Conservation (phyloP, 1,140 invertebrate species). For the Lepidurus couesii region DNA sequence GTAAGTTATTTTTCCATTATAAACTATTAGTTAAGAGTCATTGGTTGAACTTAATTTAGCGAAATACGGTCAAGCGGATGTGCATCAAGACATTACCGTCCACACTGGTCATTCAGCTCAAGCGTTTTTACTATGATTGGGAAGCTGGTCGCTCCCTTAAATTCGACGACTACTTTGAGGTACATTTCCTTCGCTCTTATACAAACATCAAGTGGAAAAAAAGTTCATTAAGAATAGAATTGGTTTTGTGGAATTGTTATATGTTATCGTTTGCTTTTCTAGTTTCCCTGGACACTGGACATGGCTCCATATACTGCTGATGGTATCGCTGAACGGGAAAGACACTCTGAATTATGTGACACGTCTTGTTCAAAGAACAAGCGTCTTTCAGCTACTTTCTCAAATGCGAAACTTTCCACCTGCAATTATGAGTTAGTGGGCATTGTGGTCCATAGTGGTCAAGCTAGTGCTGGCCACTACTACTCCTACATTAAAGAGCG, state of each 20-base stretch:
- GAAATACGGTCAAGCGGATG: conserved; percentile 53
- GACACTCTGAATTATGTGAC: conserved; percentile 34
- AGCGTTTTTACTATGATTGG: conserved; percentile 60
- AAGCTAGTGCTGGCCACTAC: conserved; percentile 58
- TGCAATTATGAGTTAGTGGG: conserved; percentile 51
- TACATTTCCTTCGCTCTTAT: conserved; percentile 7
- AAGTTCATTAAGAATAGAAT: background rate
- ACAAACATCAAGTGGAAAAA: background rate
- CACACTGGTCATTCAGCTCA: conserved; percentile 56
- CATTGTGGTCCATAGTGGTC: conserved; percentile 58
- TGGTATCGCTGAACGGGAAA: conserved; percentile 50
- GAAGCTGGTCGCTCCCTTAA: conserved; percentile 56
- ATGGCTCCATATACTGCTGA: conserved; percentile 58
- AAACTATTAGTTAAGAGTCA: background rate
- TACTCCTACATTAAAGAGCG: conserved; percentile 56
- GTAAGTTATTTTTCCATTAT: conserved; percentile 39
- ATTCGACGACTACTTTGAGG: conserved; percentile 57
- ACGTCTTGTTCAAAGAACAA: conserved; percentile 24
- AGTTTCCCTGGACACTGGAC: conserved; percentile 55
- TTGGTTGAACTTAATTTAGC: conserved; percentile 36
- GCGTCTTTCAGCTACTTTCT: background rate
- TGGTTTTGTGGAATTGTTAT: background rate
- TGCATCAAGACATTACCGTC: conserved; percentile 55
- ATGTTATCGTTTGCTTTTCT: background rate
- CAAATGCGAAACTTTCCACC: conserved; percentile 24